Base-by-base conservation (phyloP, 1,140 invertebrate species). In the Cecropterus lyciades region DNA sequence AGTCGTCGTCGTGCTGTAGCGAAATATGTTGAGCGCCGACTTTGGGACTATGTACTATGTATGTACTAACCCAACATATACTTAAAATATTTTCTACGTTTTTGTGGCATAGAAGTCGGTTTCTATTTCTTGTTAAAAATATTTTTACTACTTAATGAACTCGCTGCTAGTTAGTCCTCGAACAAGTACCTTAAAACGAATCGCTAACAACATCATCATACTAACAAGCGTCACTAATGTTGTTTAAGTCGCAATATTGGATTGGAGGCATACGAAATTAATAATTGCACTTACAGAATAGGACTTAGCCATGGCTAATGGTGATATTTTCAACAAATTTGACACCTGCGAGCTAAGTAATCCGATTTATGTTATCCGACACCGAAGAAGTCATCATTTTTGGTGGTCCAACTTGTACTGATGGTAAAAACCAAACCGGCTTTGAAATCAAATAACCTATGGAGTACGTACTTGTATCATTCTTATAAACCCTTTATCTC, bases 191-290 rank as follows among this genome's bases (percentile, higher is more conserved):
- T 59, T 75, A 82, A 87, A 87, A 85, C 87, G 66, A 52, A 30
- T 69, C 79, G 74, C 80, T 89, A 89, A 89, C 86, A 87, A 89
- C 85, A 83, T 85, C 80, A 86, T 86, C 69, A 76, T 65, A 27
- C 16, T 73, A 87, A 87, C 82, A 73, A 82, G 85, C 87, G 72
- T 85, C 53, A 56, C 81, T 78, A 87, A 89, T 87, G 64, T 79
- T 76, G 69, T 81, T 84, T 83, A 81, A 82, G 69, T 75, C 77
- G 65, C 69, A 70, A 79, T 85, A 87, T 85, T 87, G 85, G 76
- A 83, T 83, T 85, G 77, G 80, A 76, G 72, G 79, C 87, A 87
- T 89, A 87, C 78, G 64, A 82, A 89, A 89, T 89, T 79, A 85
- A 83, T 89, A 87, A 89, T 89, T 87, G 73, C 77, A 73, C 73